These are phyloP conservation scores for Pterophyllum scalare DNA, from an alignment of 2,113 vertebrate species.

Conservation along the genomic window DNA sequence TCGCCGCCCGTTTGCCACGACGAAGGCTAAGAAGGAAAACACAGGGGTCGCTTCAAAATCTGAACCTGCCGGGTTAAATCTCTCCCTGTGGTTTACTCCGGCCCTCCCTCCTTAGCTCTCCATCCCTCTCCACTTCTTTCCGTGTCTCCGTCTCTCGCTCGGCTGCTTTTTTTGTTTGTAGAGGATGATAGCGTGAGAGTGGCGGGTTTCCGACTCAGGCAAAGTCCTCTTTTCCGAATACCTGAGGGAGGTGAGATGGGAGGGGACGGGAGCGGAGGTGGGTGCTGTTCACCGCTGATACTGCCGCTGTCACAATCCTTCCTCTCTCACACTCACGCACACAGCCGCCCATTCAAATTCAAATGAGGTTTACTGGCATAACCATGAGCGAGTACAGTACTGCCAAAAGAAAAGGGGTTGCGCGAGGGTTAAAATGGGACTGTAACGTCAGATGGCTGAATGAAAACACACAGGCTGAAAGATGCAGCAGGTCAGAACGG, in stretches of 20 bases:
- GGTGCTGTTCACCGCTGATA: conserved; percentile 50
- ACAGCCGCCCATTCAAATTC: conserved; percentile 17
- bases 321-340: not conserved
- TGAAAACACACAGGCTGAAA: not conserved
- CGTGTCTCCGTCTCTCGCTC: conserved; percentile 11
- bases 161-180: conserved; percentile 44
- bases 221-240: conserved; percentile 28
- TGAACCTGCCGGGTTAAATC: conserved; percentile 31
- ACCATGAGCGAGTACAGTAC: conserved; percentile 4
- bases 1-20: not conserved
- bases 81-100: not conserved
- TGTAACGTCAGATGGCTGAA: not conserved
- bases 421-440: not conserved
- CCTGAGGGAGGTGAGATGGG: conserved; percentile 41
- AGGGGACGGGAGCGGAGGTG: not conserved
- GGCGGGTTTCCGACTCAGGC: conserved; percentile 45
- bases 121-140: not conserved
- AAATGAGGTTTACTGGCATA: conserved; percentile 33
- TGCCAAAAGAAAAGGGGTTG: not conserved
- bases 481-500: not conserved
- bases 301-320: conserved; percentile 34
- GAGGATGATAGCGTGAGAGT: conserved; percentile 32
- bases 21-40: conserved; percentile 23
- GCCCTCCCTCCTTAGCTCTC: not conserved
- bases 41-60: conserved; percentile 32